Base-by-base conservation (phyloP, 2,113 vertebrate species). In the Mormoops blainvillei region DNA sequence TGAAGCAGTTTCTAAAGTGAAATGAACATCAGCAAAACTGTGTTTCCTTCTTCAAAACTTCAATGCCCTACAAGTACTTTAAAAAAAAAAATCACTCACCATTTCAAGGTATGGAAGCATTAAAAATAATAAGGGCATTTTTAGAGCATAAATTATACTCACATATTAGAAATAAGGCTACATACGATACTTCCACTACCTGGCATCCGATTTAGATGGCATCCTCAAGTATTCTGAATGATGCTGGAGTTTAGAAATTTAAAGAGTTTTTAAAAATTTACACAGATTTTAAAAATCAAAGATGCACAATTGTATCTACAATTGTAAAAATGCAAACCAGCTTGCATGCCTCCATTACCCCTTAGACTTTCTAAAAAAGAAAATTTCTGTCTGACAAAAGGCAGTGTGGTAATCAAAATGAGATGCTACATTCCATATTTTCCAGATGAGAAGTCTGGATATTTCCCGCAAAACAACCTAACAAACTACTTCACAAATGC, bases 21-120 rank as follows among this genome's bases (percentile, higher is more conserved):
- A 96, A 93, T 73, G 78, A 93, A 95, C 94, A 94, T 88, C 88
- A 97, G 91, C 89, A 94, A 87, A 95, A 89, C 33, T n/a, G 22
- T 43, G 83, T 86, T 50, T 94, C 50, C 12, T 91, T 61, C 15
- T 48, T 68, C 26, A n/a, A 74, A 96, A 70, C 24, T 38, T 87
- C 33, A 58, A 36, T 10, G 38, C 13, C 20, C 73, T 77, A 65
- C 6, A 67, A 74, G 65, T 38, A 84, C 26, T 24, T 36, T 38
- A 7, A 70, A 76, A 68, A 65, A 84, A 84, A 85, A 86, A 81
- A 45, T 22, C 67, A 78, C 52, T 33, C 18, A 87, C 85, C 50
- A 73, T 78, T 67, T 82, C 28, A 85, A 89, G 45, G 68, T 73
- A 52, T 36, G 48, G 24, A 68, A 91, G 38, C 67, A 89, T 91